These are phyloP conservation scores for Folsomia candida DNA, from an alignment of 2,888 invertebrate genomes.

Conservation along the genomic window DNA sequence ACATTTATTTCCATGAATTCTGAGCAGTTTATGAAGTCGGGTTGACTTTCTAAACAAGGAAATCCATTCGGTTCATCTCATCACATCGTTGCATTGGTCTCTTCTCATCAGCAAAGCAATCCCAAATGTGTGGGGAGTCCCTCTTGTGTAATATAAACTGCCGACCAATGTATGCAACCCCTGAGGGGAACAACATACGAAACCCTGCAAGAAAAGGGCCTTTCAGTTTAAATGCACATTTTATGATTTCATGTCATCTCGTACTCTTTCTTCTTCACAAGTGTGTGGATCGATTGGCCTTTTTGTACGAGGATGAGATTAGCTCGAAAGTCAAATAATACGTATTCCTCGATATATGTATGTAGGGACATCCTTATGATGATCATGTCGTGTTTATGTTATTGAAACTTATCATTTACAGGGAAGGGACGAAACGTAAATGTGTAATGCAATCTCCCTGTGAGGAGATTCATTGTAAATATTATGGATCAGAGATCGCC, in stretches of 20 bases:
- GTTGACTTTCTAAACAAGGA: background rate
- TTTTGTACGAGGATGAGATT: background rate
- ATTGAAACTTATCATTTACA: background rate
- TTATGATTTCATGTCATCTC: background rate
- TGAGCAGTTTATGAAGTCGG: background rate
- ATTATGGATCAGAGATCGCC: slow-evolving; percentile 9
- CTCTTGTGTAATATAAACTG: background rate
- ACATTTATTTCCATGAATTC: background rate
- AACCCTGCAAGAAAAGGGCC: too few relatives aligned
- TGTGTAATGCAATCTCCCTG: background rate
- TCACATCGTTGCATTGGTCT: background rate
- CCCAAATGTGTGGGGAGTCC: background rate
- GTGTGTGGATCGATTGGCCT: background rate
- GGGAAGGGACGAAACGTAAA: background rate
- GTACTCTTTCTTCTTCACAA: too few relatives aligned
- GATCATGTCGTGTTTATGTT: background rate
- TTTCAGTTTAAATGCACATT: background rate
- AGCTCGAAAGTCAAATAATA: background rate
- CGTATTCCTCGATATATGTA: background rate
- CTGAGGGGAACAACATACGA: background rate
- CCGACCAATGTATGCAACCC: background rate
- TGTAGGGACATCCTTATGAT: too few relatives aligned
- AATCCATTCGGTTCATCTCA: background rate
- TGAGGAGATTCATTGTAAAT: slow-evolving; percentile 11
- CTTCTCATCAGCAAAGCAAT: background rate